Evolutionary conservation across 1,140 invertebrate genomes (phyloP).

Genomic region (Drosophila rufa): DNA sequence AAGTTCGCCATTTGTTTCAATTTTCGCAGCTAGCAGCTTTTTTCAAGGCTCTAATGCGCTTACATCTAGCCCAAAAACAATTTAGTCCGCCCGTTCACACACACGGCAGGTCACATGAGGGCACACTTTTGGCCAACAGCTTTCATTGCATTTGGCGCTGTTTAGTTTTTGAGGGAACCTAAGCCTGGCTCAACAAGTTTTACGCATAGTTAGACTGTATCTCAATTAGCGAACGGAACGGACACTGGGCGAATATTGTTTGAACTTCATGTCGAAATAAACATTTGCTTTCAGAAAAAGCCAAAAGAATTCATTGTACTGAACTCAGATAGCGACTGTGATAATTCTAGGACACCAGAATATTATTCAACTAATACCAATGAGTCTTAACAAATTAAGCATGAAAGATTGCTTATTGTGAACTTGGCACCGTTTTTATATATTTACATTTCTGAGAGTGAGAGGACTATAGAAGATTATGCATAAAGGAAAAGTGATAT

Average conservation of each 20-base stretch:
- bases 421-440: too few species aligned
- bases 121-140: slow-evolving; percentile 37
- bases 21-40: slow-evolving; percentile 28
- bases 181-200: slow-evolving; percentile 64
- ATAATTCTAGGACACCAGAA: too few species aligned
- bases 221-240: slow-evolving; percentile 61
- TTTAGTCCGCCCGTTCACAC: slow-evolving; percentile 13
- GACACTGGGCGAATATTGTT: neutral
- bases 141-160: slow-evolving; percentile 45
- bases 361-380: too few species aligned
- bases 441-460: too few species aligned
- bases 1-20: slow-evolving; percentile 45
- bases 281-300: too few species aligned
- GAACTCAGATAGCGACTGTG: too few species aligned
- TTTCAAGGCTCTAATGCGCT: slow-evolving; percentile 41
- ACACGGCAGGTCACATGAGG: slow-evolving; percentile 8
- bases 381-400: too few species aligned
- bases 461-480: neutral
- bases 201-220: slow-evolving; percentile 62
- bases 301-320: too few species aligned
- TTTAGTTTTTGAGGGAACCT: slow-evolving; percentile 16
- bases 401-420: too few species aligned
- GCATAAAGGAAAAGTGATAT: neutral
- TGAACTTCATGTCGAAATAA: too few species aligned
- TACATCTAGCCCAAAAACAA: slow-evolving; percentile 37